Percentiles rank a stretch among this genome's conserved stretches.
Evolutionary conservation across 2,113 vertebrate species (phyloP).

Genomic region (Proterorhinus semilunaris): DNA sequence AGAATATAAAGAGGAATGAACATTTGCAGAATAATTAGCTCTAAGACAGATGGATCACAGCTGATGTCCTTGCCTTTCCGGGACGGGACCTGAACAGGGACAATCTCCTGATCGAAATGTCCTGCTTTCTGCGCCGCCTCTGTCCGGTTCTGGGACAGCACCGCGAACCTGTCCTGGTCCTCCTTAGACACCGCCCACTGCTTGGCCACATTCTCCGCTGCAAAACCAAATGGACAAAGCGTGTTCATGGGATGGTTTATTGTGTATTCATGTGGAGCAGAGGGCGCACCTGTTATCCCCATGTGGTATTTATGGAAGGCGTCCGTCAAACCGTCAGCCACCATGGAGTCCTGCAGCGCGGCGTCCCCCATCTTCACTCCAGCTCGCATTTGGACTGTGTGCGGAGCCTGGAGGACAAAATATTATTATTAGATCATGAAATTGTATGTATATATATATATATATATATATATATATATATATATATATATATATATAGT

Average conservation of each 20-base stretch:
- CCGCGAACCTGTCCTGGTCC: constrained; percentile 86
- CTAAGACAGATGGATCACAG: not conserved
- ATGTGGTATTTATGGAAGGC: constrained; percentile 92
- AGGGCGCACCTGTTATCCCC: constrained; percentile 88
- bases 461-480: no score
- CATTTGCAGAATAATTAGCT: no score
- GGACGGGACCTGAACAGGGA: constrained; percentile 85
- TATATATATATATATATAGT: no score
- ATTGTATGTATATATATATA: no score
- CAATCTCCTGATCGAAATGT: constrained; percentile 90
- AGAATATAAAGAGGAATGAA: no score
- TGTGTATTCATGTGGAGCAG: no score
- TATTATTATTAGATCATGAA: no score
- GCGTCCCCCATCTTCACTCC: constrained; percentile 88
- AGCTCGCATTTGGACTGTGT: constrained; percentile 85
- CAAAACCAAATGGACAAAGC: not conserved
- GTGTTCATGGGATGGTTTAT: not conserved
- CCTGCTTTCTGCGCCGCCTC: constrained; percentile 91
- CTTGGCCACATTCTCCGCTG: constrained; percentile 95
- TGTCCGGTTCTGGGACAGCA: constrained; percentile 86
- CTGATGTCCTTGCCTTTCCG: constrained; percentile 80
- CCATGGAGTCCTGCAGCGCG: constrained; percentile 83
- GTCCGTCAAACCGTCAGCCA: constrained; percentile 89
- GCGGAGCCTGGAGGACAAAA: constrained; percentile 81
- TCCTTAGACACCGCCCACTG: constrained; percentile 86